These are phyloP conservation scores for Meloidogyne chitwoodi DNA, from an alignment of 1,140 invertebrate genomes.

Conservation along the genomic window DNA sequence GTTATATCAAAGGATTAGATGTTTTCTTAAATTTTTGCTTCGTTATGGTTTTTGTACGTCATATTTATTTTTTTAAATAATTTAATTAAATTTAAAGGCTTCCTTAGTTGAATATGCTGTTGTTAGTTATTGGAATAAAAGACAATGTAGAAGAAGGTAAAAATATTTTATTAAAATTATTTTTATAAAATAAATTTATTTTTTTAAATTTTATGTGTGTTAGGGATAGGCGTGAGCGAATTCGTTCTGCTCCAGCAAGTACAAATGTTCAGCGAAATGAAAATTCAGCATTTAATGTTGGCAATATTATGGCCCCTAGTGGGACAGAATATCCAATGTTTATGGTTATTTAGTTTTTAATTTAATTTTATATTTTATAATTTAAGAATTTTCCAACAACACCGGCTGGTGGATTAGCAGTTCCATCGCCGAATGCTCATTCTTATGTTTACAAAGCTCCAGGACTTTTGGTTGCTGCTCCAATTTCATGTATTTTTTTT, in stretches of 20 bases:
- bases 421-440: slow-evolving; percentile 33
- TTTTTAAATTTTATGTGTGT: neutral
- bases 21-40: slow-evolving; percentile 61
- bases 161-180: neutral
- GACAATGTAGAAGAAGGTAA: slow-evolving; percentile 47
- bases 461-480: slow-evolving; percentile 28
- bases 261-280: neutral
- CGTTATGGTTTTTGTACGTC: slow-evolving; percentile 60
- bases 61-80: neutral
- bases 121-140: slow-evolving; percentile 58
- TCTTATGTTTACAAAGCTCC: slow-evolving; percentile 41
- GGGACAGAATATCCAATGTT: slow-evolving; percentile 33
- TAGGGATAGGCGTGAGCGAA: slow-evolving; percentile 17
- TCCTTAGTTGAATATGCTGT: slow-evolving; percentile 60
- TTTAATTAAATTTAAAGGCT: slow-evolving; percentile 17
- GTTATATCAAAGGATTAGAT: slow-evolving; percentile 60
- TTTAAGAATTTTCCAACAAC: slow-evolving; percentile 51
- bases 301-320: slow-evolving; percentile 13
- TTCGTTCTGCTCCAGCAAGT: slow-evolving; percentile 9
- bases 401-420: slow-evolving; percentile 44
- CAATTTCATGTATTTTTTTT: neutral
- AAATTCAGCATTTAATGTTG: neutral
- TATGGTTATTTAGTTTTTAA: slow-evolving; percentile 4
- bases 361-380: slow-evolving; percentile 10
- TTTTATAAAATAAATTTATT: neutral